Evolutionary conservation across 1,140 invertebrate genomes (phyloP).

Genomic region (Goniozus legneri): DNA sequence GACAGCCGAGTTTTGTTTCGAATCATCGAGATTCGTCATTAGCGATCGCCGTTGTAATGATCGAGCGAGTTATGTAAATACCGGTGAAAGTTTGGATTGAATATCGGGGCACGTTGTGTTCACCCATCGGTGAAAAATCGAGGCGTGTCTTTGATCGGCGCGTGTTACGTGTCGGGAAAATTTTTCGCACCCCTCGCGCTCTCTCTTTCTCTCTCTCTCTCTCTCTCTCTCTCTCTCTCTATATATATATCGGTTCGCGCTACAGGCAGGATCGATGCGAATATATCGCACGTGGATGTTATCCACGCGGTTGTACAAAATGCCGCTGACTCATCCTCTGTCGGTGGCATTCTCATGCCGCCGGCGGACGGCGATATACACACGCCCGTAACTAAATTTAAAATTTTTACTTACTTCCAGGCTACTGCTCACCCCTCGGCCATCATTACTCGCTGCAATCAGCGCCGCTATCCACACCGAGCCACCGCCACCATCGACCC

Average conservation of each 20-base stretch:
- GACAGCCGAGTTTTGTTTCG: no score
- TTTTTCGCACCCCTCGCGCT: no score
- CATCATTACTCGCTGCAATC: constrained; percentile 56
- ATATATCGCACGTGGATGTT: constrained; percentile 10
- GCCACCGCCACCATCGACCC: constrained; percentile 11
- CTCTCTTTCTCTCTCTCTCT: constrained; percentile 12
- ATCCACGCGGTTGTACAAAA: no score
- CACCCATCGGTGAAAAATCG: no score
- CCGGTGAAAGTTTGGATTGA: no score
- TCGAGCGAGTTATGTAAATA: no score
- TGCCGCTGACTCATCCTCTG: constrained; percentile 47
- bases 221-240: constrained; percentile 21
- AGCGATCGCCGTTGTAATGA: no score
- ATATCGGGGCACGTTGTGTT: no score
- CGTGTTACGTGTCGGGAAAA: no score
- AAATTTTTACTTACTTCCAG: constrained; percentile 58
- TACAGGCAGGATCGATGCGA: not conserved
- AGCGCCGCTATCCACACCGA: constrained; percentile 30
- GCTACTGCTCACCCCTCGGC: constrained; percentile 52
- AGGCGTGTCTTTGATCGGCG: no score
- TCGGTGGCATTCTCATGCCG: constrained; percentile 24
- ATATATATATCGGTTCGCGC: not conserved
- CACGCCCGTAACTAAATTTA: constrained; percentile 55
- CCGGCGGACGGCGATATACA: constrained; percentile 14
- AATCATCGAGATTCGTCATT: no score